These are phyloP conservation scores for Drosophila sturtevanti DNA, from an alignment of 1,140 invertebrate species.

Conservation along the genomic window DNA sequence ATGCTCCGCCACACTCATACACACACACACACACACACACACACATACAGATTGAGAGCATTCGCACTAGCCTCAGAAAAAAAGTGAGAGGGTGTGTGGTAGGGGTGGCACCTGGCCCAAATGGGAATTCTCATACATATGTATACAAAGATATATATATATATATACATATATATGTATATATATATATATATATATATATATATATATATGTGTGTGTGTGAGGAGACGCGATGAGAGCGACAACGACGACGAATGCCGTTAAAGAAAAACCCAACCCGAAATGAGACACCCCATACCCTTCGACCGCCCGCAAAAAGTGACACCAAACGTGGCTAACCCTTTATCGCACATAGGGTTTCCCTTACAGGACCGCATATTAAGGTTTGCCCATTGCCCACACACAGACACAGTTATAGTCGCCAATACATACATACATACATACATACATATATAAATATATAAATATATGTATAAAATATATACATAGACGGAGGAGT, in stretches of 20 bases:
- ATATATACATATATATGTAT: no score
- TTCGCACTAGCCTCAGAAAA: constrained; percentile 11
- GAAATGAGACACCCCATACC: constrained; percentile 25
- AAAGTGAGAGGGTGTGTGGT: constrained; percentile 7
- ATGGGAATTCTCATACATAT: constrained; percentile 39
- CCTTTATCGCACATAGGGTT: constrained; percentile 83
- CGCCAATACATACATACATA: constrained; percentile 27
- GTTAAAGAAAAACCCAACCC: constrained; percentile 71
- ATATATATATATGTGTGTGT: not conserved
- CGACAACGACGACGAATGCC: constrained; percentile 65
- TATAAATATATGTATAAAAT: constrained; percentile 29
- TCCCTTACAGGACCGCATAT: constrained; percentile 83
- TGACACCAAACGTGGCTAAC: constrained; percentile 83
- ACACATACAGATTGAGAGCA: constrained; percentile 9
- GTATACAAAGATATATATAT: not conserved
- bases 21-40: constrained; percentile 29
- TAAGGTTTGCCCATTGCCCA: constrained; percentile 62
- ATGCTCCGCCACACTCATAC: constrained; percentile 73
- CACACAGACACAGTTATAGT: constrained; percentile 33
- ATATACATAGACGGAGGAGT: no score
- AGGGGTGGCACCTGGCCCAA: constrained; percentile 40
- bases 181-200: no score
- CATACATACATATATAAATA: constrained; percentile 2
- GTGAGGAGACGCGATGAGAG: not conserved
- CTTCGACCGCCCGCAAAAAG: constrained; percentile 63